phyloP scores from a whole-genome alignment of 2,797 vertebrate genomes.

The Antennarius maculatus region DNA sequence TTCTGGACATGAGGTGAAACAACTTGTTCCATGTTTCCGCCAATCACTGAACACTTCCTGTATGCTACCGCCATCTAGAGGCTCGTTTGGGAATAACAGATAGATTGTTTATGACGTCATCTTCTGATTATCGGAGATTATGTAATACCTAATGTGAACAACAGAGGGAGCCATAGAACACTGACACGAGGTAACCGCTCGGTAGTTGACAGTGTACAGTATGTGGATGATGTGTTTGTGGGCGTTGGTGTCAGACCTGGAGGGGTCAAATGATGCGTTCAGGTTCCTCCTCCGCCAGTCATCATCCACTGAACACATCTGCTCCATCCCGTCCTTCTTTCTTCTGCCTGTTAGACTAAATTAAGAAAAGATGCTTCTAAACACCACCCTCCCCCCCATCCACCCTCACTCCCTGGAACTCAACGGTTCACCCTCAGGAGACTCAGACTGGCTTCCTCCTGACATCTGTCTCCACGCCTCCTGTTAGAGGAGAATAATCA shows the following conservation, averaged over 20 bases:
- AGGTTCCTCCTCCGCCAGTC: no score
- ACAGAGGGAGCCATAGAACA: conserved; percentile 14
- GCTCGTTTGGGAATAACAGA: neutral
- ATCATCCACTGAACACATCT: conserved; percentile 7
- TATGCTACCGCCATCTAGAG: conserved; percentile 46
- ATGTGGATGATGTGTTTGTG: no score
- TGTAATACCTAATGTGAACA: conserved; percentile 10
- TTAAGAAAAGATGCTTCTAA: conserved; percentile 3
- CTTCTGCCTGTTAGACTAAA: conserved; percentile 18
- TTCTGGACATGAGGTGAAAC: no score
- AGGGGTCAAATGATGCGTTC: no score
- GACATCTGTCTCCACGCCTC: neutral
- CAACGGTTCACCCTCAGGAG: conserved; percentile 11
- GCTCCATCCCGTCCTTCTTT: neutral
- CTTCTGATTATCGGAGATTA: neutral
- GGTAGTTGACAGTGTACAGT: no score
- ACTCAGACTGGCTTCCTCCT: conserved; percentile 6
- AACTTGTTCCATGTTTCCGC: neutral
- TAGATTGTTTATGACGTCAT: neutral
- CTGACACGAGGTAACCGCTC: no score
- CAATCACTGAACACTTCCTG: conserved; percentile 11
- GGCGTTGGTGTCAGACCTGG: no score
- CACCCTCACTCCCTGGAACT: conserved; percentile 7
- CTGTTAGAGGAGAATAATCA: conserved; percentile 1
- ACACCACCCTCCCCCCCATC: neutral